Evolutionary conservation across 1,140 invertebrate genomes (phyloP).

Genomic region (Drosophila tristis): DNA sequence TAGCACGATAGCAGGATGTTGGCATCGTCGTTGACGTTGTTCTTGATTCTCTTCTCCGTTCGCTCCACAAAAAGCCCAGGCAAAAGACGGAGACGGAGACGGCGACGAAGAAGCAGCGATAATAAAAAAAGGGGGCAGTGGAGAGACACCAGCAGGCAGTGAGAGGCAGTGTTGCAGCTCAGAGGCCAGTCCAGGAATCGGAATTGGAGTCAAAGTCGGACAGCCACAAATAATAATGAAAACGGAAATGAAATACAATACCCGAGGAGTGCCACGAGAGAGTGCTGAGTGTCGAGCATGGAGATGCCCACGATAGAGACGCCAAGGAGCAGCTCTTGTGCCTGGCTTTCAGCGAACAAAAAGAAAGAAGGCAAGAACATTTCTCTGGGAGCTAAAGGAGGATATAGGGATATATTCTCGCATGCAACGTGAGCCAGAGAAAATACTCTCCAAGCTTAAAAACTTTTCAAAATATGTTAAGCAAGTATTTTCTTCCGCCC

Average conservation of each 20-base stretch:
- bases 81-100: conserved; percentile 17
- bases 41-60: conserved; percentile 49
- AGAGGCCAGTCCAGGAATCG: conserved; percentile 40
- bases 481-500: not conserved
- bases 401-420: too few species aligned
- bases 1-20: conserved; percentile 84
- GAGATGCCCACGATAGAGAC: not conserved
- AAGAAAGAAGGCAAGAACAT: not conserved
- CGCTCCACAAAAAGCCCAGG: conserved; percentile 37
- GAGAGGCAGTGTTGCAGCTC: conserved; percentile 24
- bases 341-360: conserved; percentile 1
- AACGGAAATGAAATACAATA: conserved; percentile 82
- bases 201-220: conserved; percentile 59
- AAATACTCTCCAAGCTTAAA: too few species aligned
- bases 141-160: conserved; percentile 27
- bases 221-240: conserved; percentile 81
- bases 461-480: not conserved
- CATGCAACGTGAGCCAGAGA: too few species aligned
- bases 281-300: conserved; percentile 38
- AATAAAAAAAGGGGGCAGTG: conserved; percentile 17
- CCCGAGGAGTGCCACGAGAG: conserved; percentile 63
- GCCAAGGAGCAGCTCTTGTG: not conserved
- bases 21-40: conserved; percentile 75
- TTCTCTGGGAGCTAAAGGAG: not conserved
- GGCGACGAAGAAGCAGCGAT: conserved; percentile 19